Conservation (phyloP, 2,113 vertebrate genomes). For the Philantomba maxwellii region DNA sequence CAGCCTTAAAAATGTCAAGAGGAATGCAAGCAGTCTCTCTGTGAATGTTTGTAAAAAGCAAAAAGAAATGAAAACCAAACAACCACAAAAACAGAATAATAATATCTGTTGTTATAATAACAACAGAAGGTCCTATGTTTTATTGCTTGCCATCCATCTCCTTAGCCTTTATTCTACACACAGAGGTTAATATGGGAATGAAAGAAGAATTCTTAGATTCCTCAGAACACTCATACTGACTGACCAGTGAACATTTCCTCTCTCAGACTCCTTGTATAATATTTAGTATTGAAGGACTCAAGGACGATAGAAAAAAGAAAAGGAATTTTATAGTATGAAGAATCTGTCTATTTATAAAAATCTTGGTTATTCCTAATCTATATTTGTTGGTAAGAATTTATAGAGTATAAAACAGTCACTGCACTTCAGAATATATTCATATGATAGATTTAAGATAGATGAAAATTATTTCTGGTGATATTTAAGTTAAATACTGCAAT, state of each 20-base stretch:
- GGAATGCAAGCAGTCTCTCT: background rate
- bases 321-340: background rate
- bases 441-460: conserved; percentile 18
- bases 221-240: background rate
- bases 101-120: background rate
- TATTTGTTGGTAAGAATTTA: background rate
- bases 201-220: background rate
- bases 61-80: background rate
- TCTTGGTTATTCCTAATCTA: background rate
- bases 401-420: background rate
- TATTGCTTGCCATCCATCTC: background rate
- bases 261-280: background rate
- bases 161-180: background rate
- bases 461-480: background rate
- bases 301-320: background rate
- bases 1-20: background rate
- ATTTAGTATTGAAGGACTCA: background rate
- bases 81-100: background rate
- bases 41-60: background rate
- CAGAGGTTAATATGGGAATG: background rate
- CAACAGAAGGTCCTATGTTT: background rate
- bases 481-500: background rate
- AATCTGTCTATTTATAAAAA: background rate
- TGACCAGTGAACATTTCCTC: background rate
- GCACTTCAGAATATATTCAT: background rate